Evolutionary conservation across 2,797 vertebrate species (phyloP), one percentile per base, ranked within the genome.

Genomic region (Schizothorax lantsangensis): DNA sequence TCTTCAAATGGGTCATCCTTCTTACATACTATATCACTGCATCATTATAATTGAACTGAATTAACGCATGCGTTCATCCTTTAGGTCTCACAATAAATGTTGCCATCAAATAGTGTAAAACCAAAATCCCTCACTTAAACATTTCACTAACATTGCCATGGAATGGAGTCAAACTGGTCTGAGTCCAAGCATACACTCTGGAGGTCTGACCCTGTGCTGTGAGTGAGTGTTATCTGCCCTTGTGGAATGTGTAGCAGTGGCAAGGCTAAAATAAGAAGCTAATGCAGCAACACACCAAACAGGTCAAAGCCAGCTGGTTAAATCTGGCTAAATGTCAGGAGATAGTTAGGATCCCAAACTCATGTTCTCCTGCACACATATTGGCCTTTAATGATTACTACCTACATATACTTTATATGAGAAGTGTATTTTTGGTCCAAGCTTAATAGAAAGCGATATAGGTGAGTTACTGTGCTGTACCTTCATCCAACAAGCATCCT

Each of bases 211-310:
- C 49, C 49, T 59, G 12, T 45, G 54, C 21, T 54, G 81, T 17
- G 19, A 68, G 52, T 66, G 45, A 92, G 89, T 57, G 92, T 95
- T 95, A 95, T 95, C 95, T 94, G 85, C 93, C 92, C 91, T 93
- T 92, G 90, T 90, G 95, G 95, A 95, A 95, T 95, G 94, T 95
- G 94, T 94, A 93, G 91, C 92, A 94, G 91, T 92, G 93, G 94
- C 93, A 88, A 62, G 91, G 94, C 95, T 96, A 96, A 95, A 95
- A 94, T 95, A 96, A 95, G 95, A 89, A 81, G 84, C 79, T 84
- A 86, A 83, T 81, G 11, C 75, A 79, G 77, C 82, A 84, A 86
- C 84, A 83, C 91, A 89, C 66, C 77, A 79, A 84, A 69, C 84
- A 66, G 14, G 66, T 79, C 68, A 23, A 68, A 91, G 89, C 90